Evolutionary conservation across 2,113 vertebrate genomes (phyloP), one percentile per base, ranked within the genome.

Genomic region (Otocyon megalotis): DNA sequence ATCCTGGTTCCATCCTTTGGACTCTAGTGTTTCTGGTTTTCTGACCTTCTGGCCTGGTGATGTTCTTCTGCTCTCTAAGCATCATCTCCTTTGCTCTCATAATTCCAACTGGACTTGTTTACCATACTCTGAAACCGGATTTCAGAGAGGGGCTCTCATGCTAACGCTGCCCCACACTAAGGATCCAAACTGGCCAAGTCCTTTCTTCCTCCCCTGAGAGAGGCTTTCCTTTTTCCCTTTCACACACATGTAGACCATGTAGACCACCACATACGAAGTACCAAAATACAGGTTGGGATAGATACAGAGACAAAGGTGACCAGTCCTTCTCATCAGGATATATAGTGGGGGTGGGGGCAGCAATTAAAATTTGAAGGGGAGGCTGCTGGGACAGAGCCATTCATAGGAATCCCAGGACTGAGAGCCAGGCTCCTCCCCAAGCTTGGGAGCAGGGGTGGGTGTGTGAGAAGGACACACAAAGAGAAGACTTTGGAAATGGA

Each of bases 1-100:
- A 24, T 26, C 1, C 24, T 3, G 0, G 0, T 16, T 35, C 12
- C 13, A 0, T 19, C 16, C 35, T 22, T 28, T 6, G 63, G 50
- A n/a, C 12, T 50, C 19, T 1, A 3, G 24, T 8, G 12, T 12
- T 26, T 8, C 69, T 74, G 4, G 2, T 32, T 84, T 87, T 86
- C 60, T n/a, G 9, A 48, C 8, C 62, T 84, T 65, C 22, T n/a
- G 20, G 16, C 37, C 5, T 13, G 6, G 9, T 8, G 7, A 15
- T 62, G 10, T 35, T 22, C 43, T 32, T 80, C 11, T 6, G 2
- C 15, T 32, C 20, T 32, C 43, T 37, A 13, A 1, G 15, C 22
- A 24, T 22, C 7, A 9, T 8, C 15, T 1, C 8, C 19, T 76
- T 43, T 60, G n/a, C 20, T 80, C 24, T 88, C 3, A 19, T 0